A percentile compares a stretch with the other conserved stretches of the same genome.
Evolutionary conservation across 2,797 vertebrate species (phyloP).

Genomic region (Rhinogobio ventralis): DNA sequence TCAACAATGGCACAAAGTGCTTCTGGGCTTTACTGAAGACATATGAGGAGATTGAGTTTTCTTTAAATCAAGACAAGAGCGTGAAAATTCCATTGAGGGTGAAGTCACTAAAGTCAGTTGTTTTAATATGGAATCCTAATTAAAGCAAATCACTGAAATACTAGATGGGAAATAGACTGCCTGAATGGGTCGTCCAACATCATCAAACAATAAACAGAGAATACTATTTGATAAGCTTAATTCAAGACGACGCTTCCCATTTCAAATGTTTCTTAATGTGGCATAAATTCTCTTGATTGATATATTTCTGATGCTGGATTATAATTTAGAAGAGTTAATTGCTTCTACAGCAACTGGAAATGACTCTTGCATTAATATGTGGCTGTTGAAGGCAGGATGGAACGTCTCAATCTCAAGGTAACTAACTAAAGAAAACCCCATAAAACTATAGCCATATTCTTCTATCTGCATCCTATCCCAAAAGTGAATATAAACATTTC

Average conservation of each 20-base stretch:
- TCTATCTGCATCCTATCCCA: background rate
- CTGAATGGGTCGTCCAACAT: slow-evolving; percentile 47
- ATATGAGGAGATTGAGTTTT: background rate
- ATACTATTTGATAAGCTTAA: slow-evolving; percentile 55
- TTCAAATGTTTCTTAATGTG: slow-evolving; percentile 55
- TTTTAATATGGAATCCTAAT: slow-evolving; percentile 57
- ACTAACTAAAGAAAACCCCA: background rate
- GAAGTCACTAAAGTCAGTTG: slow-evolving; percentile 49
- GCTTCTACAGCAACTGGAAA: slow-evolving; percentile 55
- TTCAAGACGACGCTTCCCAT: slow-evolving; percentile 52
- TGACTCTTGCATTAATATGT: slow-evolving; percentile 53
- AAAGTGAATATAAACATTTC: background rate
- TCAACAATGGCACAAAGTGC: slow-evolving; percentile 59
- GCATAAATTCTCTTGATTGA: slow-evolving; percentile 59
- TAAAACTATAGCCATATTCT: slow-evolving; percentile 6
- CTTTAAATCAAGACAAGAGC: slow-evolving; percentile 20
- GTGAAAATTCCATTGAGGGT: background rate
- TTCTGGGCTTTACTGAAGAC: slow-evolving; percentile 1
- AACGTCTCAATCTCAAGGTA: slow-evolving; percentile 25
- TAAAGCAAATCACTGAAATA: slow-evolving; percentile 58
- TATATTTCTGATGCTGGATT: slow-evolving; percentile 58
- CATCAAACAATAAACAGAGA: slow-evolving; percentile 47
- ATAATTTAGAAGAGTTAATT: slow-evolving; percentile 62
- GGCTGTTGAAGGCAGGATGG: slow-evolving; percentile 38
- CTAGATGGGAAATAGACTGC: slow-evolving; percentile 46